Evolutionary conservation across 2,888 invertebrate species (phyloP).

Genomic region (Drosophila peninsularis): DNA sequence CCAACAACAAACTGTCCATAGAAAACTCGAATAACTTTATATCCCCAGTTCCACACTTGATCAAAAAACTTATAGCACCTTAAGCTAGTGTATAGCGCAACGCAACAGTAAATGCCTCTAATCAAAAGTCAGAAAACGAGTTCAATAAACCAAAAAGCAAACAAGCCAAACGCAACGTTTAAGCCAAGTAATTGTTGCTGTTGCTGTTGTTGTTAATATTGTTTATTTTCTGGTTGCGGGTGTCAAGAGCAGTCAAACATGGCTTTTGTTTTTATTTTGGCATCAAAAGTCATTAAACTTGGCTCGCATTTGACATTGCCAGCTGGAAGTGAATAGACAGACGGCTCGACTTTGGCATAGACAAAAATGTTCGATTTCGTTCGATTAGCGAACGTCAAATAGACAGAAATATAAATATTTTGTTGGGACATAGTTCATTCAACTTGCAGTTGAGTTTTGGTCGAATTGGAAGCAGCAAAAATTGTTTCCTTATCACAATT

Average conservation of each 20-base stretch:
- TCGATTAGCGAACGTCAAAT: conserved; percentile 42
- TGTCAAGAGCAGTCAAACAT: conserved; percentile 70
- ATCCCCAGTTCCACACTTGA: background rate
- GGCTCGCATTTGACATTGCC: conserved; percentile 74
- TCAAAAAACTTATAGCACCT: background rate
- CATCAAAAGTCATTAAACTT: conserved; percentile 68
- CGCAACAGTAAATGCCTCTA: conserved; percentile 57
- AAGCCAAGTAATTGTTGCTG: conserved; percentile 44
- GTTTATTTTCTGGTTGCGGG: conserved; percentile 48
- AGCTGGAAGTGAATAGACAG: conserved; percentile 53
- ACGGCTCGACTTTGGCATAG: conserved; percentile 23
- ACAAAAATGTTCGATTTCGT: conserved; percentile 40
- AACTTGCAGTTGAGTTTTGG: conserved; percentile 40
- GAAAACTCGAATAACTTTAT: background rate
- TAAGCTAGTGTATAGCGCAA: conserved; percentile 8
- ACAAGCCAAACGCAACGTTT: conserved; percentile 51
- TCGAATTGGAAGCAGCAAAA: conserved; percentile 31
- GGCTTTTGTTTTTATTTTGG: conserved; percentile 43
- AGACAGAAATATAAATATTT: conserved; percentile 15
- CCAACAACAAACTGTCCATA: background rate
- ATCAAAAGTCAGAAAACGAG: conserved; percentile 70
- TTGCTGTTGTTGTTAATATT: conserved; percentile 17
- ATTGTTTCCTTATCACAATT: conserved; percentile 58
- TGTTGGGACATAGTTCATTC: conserved; percentile 59
- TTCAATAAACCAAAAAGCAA: conserved; percentile 66